Base-by-base conservation (phyloP, 1,140 invertebrate species). In the Agrypnia vestita region DNA sequence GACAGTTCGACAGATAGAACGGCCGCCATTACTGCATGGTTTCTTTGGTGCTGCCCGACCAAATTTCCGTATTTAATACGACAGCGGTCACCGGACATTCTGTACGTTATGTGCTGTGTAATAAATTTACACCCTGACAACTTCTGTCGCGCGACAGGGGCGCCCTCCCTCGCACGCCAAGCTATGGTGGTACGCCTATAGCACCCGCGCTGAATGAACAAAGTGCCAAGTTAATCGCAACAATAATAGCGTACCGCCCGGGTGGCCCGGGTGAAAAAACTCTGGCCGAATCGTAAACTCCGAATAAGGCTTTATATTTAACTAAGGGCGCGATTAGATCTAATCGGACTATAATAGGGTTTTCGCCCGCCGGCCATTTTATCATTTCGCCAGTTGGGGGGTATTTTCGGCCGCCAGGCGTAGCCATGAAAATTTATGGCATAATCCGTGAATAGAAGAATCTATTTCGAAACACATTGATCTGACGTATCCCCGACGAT, bases 371-470 rank as follows among this genome's bases (percentile, higher is more conserved):
- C 43, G 64, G 21, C 64, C 64, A 47, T 69, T 69, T 17, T 17
- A 49, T 69, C 64, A 69, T 69, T 69, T 69, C 7, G 43, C 11
- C 25, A 43, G 19, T 64, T n/a, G n/a, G 46, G 13, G 21, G 11
- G 3, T 53, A 25, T 25, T 71, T 71, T 49, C 8, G 46, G 67
- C 10, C 46, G 3, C 13, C 15, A 21, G 47, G 67, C 67, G 67
- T 71, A 71, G 19, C 67, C 4, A 47, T 12, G 11, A 4, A 19
- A 71, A 71, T 71, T 71, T 71, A 71, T 71, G 44, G 67, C 46
- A 9, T 49, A 49, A 10, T 71, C 67, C 49, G 49, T 71, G 67
- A 71, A 71, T 71, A 71, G 46, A 0, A 21, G 12, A 4, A 71
- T 15, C 19, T 71, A 71, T 71, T 71, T 49, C 25, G 3, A 49